Evolutionary conservation across 2,888 invertebrate species (phyloP), one percentile per base, ranked within the genome.

Genomic region (Melanotus villosus): DNA sequence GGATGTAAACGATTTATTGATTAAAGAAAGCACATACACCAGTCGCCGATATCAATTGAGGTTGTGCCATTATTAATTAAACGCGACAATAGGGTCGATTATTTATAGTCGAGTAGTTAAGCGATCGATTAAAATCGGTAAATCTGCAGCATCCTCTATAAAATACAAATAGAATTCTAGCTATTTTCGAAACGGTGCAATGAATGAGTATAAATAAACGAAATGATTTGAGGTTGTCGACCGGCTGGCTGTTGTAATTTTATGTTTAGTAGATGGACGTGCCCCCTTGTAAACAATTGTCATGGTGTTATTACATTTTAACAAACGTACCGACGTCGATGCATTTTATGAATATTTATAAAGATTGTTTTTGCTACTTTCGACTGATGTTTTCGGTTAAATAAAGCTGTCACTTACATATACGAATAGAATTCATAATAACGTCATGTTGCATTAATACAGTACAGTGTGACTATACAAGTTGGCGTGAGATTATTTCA

Each of bases 221-320:
- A 56, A 56, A 65, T 65, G 57, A 65, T 57, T 47, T 34, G 65
- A 65, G 65, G 65, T 65, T 65, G 65, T 58, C 47, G 65, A 65
- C 65, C 65, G 64, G 26, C 43, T 64, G 23, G 38, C 54, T 56
- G 64, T 64, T 56, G 41, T 41, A 56, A 64, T 56, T 43, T 64
- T 36, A 12, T 50, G 47, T 63, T 4, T 26, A 52, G 50, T 52
- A 34, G 34, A 50, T 62, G 62, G 62, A 52, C 62, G 23, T 50
- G 50, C 41, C 43, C 54, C 30, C 34, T 10, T 56, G n/a, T 10
- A 36, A 54, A 56, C 64, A 56, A n/a, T 30, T 64, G 56, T 64
- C 52, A 64, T 56, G 12, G 16, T 60, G 52, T 52, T 50, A 50
- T 60, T 50, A 30, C 14, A 12, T 43, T 41, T 7, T 23, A 63